Evolutionary conservation across 2,888 invertebrate genomes (phyloP).

Genomic region (Watsonalla cultraria): DNA sequence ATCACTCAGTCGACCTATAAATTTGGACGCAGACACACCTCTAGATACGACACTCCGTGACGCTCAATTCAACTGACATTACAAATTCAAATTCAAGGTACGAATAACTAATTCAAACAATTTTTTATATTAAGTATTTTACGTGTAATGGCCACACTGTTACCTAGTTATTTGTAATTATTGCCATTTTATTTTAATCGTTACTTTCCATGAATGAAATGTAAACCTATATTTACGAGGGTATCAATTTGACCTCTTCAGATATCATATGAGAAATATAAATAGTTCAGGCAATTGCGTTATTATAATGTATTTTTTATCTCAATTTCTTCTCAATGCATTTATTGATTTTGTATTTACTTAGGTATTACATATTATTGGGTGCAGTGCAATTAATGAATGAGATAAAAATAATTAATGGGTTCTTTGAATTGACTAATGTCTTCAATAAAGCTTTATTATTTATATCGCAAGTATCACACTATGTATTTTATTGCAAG

Average conservation of each 20-base stretch:
- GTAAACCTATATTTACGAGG: constrained; percentile 1
- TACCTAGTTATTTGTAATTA: neutral
- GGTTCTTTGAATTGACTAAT: neutral
- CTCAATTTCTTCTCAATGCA: too few relatives aligned
- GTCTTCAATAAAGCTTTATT: neutral
- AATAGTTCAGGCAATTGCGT: neutral
- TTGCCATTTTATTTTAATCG: too few relatives aligned
- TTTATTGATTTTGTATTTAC: too few relatives aligned
- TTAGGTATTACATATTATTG: too few relatives aligned
- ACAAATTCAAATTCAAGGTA: neutral
- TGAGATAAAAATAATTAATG: neutral
- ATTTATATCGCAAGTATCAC: neutral
- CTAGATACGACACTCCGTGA: constrained; percentile 7
- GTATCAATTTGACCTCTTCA: neutral
- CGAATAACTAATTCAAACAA: neutral
- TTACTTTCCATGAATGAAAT: constrained; percentile 5
- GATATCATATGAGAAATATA: neutral
- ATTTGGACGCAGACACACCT: constrained; percentile 37
- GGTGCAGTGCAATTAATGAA: neutral
- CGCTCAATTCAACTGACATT: neutral
- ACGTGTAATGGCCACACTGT: neutral
- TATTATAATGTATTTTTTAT: neutral
- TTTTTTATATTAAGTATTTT: neutral
- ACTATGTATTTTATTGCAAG: neutral
- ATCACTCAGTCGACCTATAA: constrained; percentile 35